Conservation (phyloP, 2,113 vertebrate species). For the Hemiprocne comata region DNA sequence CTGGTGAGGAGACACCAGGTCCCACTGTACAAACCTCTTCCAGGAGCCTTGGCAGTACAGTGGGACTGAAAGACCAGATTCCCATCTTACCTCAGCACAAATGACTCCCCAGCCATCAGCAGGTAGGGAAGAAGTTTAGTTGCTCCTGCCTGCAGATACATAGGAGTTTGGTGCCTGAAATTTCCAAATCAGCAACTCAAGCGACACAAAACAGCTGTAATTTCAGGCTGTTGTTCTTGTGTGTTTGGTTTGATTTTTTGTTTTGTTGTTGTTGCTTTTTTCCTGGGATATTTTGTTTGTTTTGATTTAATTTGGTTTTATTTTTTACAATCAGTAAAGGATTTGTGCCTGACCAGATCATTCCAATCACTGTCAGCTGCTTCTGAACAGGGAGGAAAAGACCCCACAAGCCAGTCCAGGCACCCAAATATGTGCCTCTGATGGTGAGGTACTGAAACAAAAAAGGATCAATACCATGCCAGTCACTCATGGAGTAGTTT, state of each 20-base stretch:
- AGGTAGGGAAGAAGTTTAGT: neutral
- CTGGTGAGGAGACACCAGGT: fast-evolving
- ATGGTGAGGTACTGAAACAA: neutral
- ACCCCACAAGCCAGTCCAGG: neutral
- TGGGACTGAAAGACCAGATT: neutral
- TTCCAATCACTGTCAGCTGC: neutral
- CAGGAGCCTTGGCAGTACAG: neutral
- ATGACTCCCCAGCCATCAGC: neutral
- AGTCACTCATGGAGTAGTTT: constrained; percentile 1
- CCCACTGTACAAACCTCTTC: neutral
- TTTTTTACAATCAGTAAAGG: neutral
- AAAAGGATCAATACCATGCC: constrained; percentile 28
- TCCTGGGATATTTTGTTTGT: neutral
- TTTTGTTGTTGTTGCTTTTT: too few species aligned
- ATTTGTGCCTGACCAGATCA: neutral
- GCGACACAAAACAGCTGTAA: neutral
- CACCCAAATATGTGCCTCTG: neutral
- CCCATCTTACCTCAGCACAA: neutral
- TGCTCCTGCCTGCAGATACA: neutral
- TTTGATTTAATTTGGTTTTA: neutral
- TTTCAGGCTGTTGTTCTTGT: neutral
- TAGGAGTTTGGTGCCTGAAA: neutral
- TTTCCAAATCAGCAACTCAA: neutral
- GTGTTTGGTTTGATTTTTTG: too few species aligned
- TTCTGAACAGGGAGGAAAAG: neutral